A percentile compares a stretch with the other conserved stretches of the same genome.
Evolutionary conservation across 2,888 invertebrate genomes (phyloP).

Genomic region (Anthoptus insignis): DNA sequence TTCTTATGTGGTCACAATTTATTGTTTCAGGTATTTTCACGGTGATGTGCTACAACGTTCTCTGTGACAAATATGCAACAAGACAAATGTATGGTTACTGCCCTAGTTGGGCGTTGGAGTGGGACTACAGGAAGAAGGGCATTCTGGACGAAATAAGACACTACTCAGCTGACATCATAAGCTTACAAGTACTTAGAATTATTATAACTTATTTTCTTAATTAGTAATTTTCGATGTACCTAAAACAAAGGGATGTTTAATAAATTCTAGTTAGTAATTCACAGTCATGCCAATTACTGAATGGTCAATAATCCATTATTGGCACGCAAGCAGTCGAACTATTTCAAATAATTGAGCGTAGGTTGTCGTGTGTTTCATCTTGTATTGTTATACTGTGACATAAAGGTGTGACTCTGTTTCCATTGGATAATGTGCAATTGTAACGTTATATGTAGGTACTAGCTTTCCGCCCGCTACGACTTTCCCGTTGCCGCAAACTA

Average conservation of each 20-base stretch:
- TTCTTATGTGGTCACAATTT: conserved; percentile 24
- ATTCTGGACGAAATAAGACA: conserved; percentile 98
- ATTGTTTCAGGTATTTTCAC: conserved; percentile 95
- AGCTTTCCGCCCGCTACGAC: too few species aligned
- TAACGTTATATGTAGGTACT: too few species aligned
- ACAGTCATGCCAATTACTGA: conserved; percentile 1
- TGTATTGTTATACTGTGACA: neutral
- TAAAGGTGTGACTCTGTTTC: neutral
- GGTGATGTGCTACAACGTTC: conserved; percentile 99
- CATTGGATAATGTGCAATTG: neutral
- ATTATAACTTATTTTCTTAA: too few species aligned
- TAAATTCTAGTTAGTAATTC: too few species aligned
- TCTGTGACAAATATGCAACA: conserved; percentile 99
- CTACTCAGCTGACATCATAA: conserved; percentile 99
- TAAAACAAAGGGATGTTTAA: too few species aligned
- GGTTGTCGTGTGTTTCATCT: conserved; percentile 1
- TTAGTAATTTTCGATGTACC: too few species aligned
- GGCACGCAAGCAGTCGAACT: neutral
- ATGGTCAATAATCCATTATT: neutral
- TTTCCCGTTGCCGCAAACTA: too few species aligned
- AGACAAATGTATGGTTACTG: conserved; percentile 99
- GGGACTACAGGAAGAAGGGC: conserved; percentile 99
- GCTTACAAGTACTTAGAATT: conserved; percentile 88
- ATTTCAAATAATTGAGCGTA: too few species aligned
- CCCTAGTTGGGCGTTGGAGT: conserved; percentile 99